Evolutionary conservation across 2,888 invertebrate species (phyloP).

Genomic region (Mesodorylaimus sp.): DNA sequence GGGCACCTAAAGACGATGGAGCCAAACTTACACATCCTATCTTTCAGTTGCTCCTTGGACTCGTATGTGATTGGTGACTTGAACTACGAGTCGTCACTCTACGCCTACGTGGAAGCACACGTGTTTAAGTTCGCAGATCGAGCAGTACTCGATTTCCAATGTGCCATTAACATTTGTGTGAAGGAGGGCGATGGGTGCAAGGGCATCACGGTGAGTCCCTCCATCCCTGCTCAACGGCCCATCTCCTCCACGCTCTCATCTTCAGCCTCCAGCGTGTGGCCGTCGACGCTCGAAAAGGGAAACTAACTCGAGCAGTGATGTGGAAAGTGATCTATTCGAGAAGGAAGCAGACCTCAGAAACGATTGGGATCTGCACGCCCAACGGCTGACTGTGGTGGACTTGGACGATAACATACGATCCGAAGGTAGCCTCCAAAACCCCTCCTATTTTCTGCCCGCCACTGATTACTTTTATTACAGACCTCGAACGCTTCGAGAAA

Average conservation of each 20-base stretch:
- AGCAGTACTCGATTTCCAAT: constrained; percentile 18
- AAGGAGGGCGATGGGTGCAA: constrained; percentile 18
- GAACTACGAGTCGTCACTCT: constrained; percentile 15
- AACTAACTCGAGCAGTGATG: not conserved
- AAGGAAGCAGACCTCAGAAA: not conserved
- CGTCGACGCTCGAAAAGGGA: not conserved
- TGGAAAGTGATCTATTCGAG: not conserved
- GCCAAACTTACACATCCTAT: not conserved
- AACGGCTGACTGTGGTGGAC: constrained; percentile 22
- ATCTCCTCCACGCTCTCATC: not conserved
- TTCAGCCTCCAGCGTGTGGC: constrained; percentile 4
- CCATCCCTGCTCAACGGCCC: not conserved
- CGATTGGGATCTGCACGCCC: constrained; percentile 19
- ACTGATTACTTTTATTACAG: too few species aligned
- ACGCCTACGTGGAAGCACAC: constrained; percentile 16
- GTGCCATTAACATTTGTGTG: constrained; percentile 21
- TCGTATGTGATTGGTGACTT: constrained; percentile 20
- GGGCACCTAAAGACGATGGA: not conserved
- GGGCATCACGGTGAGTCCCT: constrained; percentile 10
- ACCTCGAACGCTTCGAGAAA: too few species aligned
- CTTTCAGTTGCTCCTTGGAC: constrained; percentile 19
- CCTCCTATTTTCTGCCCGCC: not conserved
- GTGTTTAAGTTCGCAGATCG: constrained; percentile 8
- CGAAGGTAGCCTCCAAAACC: not conserved
- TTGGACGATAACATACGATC: constrained; percentile 13